Conservation (phyloP, 2,113 vertebrate species). For the Bubalus kerabau region DNA sequence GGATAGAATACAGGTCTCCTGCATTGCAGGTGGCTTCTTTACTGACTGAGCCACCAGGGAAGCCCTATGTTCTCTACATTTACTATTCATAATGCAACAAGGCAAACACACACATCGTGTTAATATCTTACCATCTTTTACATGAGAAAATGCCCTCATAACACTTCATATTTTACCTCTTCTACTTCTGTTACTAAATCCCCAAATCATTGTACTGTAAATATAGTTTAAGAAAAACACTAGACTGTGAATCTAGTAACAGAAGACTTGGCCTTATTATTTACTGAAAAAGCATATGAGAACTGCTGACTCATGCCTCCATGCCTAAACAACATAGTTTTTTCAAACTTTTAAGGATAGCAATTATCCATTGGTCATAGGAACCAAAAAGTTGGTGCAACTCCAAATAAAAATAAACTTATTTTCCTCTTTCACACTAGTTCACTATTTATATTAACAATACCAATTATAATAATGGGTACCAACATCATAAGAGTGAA, state of each 20-base stretch:
- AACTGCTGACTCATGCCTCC: background rate
- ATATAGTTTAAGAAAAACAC: background rate
- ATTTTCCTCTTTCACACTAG: background rate
- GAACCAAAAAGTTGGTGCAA: background rate
- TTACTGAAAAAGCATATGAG: background rate
- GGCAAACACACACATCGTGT: background rate
- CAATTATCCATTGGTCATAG: background rate
- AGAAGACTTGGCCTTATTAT: background rate
- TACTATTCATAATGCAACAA: background rate
- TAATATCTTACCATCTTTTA: background rate
- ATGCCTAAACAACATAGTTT: background rate
- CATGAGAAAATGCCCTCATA: background rate
- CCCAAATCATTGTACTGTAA: background rate
- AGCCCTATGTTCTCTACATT: background rate
- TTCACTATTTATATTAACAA: background rate
- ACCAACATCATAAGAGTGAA: background rate
- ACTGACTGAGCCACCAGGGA: background rate
- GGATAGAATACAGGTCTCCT: background rate
- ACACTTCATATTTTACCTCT: background rate
- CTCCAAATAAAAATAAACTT: background rate
- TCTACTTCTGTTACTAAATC: background rate
- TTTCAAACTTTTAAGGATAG: background rate
- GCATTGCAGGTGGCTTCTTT: background rate
- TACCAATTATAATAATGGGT: background rate
- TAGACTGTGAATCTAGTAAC: background rate